These are phyloP conservation scores for Drosophila bocqueti DNA, from an alignment of 1,140 invertebrate species.

Conservation along the genomic window DNA sequence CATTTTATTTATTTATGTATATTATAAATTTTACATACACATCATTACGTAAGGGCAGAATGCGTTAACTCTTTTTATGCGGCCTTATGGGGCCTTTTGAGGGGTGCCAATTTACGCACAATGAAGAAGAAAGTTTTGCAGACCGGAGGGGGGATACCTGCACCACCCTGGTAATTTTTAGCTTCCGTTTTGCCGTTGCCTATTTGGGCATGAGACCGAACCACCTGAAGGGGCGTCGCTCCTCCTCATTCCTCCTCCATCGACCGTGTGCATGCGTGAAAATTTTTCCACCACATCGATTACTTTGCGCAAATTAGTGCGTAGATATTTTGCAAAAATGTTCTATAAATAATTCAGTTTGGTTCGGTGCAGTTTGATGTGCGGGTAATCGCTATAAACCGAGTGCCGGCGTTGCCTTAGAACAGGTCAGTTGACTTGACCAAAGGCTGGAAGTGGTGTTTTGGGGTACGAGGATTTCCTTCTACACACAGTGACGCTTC, in stretches of 20 bases:
- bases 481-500: constrained; percentile 40
- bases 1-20: constrained; percentile 80
- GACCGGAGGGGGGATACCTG: constrained; percentile 11
- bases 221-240: constrained; percentile 7
- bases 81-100: constrained; percentile 6
- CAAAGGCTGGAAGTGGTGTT: background rate
- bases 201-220: constrained; percentile 58
- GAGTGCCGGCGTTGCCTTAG: constrained; percentile 11
- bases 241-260: constrained; percentile 3
- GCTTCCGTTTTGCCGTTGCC: constrained; percentile 52
- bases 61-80: constrained; percentile 33
- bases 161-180: constrained; percentile 60
- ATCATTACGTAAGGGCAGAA: constrained; percentile 62
- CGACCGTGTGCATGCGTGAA: constrained; percentile 74
- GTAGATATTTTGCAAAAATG: constrained; percentile 84
- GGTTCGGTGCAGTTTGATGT: constrained; percentile 61
- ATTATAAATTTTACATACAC: constrained; percentile 75
- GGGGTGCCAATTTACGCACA: constrained; percentile 71
- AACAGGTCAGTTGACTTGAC: constrained; percentile 35
- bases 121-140: constrained; percentile 63
- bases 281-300: constrained; percentile 83
- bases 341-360: constrained; percentile 82
- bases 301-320: constrained; percentile 83
- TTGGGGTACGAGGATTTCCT: background rate
- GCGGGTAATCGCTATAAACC: constrained; percentile 45